Conservation (phyloP, 1,140 invertebrate genomes). For the Bombus pascuorum region DNA sequence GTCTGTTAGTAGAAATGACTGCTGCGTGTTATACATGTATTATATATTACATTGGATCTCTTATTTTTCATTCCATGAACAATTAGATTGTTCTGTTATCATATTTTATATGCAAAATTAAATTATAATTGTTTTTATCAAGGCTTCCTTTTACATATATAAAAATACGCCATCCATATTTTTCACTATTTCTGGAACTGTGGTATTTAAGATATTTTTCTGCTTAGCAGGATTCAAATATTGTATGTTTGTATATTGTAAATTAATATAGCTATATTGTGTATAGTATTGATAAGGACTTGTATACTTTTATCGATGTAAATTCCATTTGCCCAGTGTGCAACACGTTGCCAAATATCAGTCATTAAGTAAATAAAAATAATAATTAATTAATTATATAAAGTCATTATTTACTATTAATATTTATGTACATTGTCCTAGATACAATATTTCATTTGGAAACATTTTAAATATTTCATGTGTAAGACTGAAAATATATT, state of each 20-base stretch:
- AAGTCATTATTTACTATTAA: slow-evolving; percentile 49
- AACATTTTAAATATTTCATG: slow-evolving; percentile 1
- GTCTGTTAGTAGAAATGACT: slow-evolving; percentile 37
- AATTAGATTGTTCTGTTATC: slow-evolving; percentile 15
- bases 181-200: background rate
- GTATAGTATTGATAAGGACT: slow-evolving; percentile 47
- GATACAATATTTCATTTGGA: background rate
- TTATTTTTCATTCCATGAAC: slow-evolving; percentile 41
- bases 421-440: slow-evolving; percentile 19
- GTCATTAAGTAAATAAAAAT: slow-evolving; percentile 58
- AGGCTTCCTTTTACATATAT: slow-evolving; percentile 1
- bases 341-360: slow-evolving; percentile 62
- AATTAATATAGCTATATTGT: slow-evolving; percentile 60
- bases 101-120: slow-evolving; percentile 19
- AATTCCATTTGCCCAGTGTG: slow-evolving; percentile 47
- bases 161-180: background rate
- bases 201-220: slow-evolving; percentile 24
- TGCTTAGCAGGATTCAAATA: slow-evolving; percentile 29
- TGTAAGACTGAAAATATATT: background rate
- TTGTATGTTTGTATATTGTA: slow-evolving; percentile 58
- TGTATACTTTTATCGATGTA: slow-evolving; percentile 52
- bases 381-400: slow-evolving; percentile 20
- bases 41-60: slow-evolving; percentile 18
- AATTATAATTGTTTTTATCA: slow-evolving; percentile 17
- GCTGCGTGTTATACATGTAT: slow-evolving; percentile 10